phyloP scores from a whole-genome alignment of 2,888 invertebrate species.

The Oeneis ivallda region DNA sequence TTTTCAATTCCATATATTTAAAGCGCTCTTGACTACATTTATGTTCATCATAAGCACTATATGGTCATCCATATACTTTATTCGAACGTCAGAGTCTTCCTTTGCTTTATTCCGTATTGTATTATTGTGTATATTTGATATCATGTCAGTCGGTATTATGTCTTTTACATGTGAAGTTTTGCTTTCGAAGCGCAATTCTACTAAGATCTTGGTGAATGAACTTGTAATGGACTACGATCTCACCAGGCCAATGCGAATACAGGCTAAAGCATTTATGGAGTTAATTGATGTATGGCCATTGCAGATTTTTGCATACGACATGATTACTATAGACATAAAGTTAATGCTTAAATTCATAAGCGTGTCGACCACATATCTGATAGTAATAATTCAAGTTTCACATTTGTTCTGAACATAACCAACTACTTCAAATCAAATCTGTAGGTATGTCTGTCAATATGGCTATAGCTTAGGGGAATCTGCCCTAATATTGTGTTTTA shows the following conservation, averaged over 20 bases:
- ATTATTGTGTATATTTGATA: slow-evolving; percentile 42
- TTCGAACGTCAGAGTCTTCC: slow-evolving; percentile 42
- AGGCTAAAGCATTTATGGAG: slow-evolving; percentile 67
- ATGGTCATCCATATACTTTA: slow-evolving; percentile 56
- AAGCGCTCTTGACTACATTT: slow-evolving; percentile 59
- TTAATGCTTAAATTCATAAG: slow-evolving; percentile 65
- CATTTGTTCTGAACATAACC: slow-evolving; percentile 39
- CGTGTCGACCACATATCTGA: slow-evolving; percentile 65
- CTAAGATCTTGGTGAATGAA: slow-evolving; percentile 57
- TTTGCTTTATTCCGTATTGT: slow-evolving; percentile 30
- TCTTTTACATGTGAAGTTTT: slow-evolving; percentile 56
- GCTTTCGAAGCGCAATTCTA: slow-evolving; percentile 49
- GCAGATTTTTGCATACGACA: slow-evolving; percentile 49
- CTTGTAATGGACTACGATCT: slow-evolving; percentile 63
- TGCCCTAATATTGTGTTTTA: no score
- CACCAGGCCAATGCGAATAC: slow-evolving; percentile 54
- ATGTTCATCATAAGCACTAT: slow-evolving; percentile 57
- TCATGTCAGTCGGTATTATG: slow-evolving; percentile 40
- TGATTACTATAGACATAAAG: slow-evolving; percentile 64
- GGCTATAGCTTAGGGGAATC: no score
- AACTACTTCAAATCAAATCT: no score
- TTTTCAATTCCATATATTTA: slow-evolving; percentile 63
- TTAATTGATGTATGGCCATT: slow-evolving; percentile 60
- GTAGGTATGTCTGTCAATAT: no score
- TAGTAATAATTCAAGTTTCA: slow-evolving; percentile 65